Percentiles rank a stretch among this genome's conserved stretches.
These are phyloP conservation scores for Crax fasciolata DNA, from an alignment of 2,797 vertebrate species.

Conservation along the genomic window DNA sequence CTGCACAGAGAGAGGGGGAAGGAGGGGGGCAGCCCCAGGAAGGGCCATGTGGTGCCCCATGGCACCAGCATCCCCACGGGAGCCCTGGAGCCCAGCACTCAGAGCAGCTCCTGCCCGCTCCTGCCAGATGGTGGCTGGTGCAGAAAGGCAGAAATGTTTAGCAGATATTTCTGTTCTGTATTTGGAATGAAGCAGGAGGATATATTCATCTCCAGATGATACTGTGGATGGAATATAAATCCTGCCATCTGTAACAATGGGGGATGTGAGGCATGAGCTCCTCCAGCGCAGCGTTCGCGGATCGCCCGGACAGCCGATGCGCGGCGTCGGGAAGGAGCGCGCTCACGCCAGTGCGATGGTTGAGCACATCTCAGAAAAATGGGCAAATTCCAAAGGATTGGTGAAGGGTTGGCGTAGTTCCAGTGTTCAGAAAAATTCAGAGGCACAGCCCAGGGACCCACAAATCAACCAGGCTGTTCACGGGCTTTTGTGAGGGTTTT, in stretches of 20 bases:
- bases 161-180: constrained; percentile 79
- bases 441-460: background rate
- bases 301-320: constrained; percentile 69
- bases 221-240: constrained; percentile 79
- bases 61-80: background rate
- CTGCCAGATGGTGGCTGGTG: constrained; percentile 77
- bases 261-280: constrained; percentile 78
- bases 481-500: background rate
- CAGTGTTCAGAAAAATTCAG: constrained; percentile 5
- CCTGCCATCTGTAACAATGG: constrained; percentile 79
- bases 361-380: constrained; percentile 45
- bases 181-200: constrained; percentile 78
- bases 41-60: background rate
- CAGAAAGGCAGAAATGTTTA: constrained; percentile 79
- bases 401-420: background rate
- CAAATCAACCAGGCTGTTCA: background rate
- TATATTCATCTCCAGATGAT: constrained; percentile 79
- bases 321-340: constrained; percentile 59
- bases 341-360: constrained; percentile 5
- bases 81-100: background rate
- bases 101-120: background rate
- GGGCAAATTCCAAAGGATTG: constrained; percentile 1
- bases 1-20: background rate
- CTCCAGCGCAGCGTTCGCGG: constrained; percentile 69
- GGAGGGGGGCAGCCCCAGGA: background rate